phyloP scores from a whole-genome alignment of 1,140 invertebrate genomes.

The Drosophila elegans region DNA sequence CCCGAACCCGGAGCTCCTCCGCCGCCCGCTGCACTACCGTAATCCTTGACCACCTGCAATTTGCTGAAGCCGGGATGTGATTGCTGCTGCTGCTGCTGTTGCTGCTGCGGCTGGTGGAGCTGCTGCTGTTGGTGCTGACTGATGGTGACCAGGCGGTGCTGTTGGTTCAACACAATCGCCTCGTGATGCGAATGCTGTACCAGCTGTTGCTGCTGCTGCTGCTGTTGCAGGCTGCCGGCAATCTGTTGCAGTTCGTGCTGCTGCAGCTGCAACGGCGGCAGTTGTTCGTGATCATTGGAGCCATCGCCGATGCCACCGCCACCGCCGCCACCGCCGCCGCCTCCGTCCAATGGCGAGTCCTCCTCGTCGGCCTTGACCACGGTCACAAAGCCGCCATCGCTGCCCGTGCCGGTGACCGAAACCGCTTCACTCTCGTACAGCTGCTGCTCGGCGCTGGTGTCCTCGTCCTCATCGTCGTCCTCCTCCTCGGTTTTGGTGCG shows the following conservation, averaged over 20 bases:
- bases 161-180: constrained; percentile 66
- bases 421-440: constrained; percentile 66
- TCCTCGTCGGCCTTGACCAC: constrained; percentile 55
- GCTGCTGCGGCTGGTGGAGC: constrained; percentile 53
- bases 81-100: constrained; percentile 50
- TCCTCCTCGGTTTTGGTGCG: constrained; percentile 70
- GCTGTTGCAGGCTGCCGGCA: constrained; percentile 50
- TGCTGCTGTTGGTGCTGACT: constrained; percentile 60
- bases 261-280: constrained; percentile 62
- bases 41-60: constrained; percentile 39
- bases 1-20: constrained; percentile 18
- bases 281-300: constrained; percentile 56
- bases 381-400: constrained; percentile 56
- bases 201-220: constrained; percentile 58
- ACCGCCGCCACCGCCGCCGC: constrained; percentile 27
- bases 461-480: constrained; percentile 28
- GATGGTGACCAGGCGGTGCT: constrained; percentile 53
- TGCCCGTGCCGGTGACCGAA: constrained; percentile 11
- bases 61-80: constrained; percentile 61
- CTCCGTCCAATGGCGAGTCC: background rate
- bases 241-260: constrained; percentile 70
- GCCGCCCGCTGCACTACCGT: constrained; percentile 1
- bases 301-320: constrained; percentile 35
- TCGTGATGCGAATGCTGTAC: constrained; percentile 67
- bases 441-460: constrained; percentile 59